Evolutionary conservation across 2,888 invertebrate species (phyloP).

Genomic region (Himalopsyche kuldschensis): DNA sequence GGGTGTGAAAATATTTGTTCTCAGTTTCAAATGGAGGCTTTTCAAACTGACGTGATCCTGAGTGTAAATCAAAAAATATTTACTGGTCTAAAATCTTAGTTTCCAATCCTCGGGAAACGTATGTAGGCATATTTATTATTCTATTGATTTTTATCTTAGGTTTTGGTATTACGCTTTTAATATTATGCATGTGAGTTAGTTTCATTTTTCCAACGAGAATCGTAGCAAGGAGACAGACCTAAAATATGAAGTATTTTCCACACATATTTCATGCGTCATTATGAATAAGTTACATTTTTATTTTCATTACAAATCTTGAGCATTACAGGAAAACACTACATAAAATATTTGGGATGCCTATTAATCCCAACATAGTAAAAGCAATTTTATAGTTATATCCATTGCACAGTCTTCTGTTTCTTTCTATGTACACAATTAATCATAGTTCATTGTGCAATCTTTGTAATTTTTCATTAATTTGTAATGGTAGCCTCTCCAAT

Average conservation of each 20-base stretch:
- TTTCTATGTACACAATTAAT: not conserved
- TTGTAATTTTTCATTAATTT: slow-evolving; percentile 18
- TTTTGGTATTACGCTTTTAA: not conserved
- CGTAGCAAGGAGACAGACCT: too few relatives aligned
- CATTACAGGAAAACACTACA: not conserved
- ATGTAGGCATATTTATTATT: not conserved
- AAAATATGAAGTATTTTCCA: not conserved
- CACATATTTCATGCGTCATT: not conserved
- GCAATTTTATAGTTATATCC: not conserved
- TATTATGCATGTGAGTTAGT: not conserved
- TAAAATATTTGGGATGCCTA: not conserved
- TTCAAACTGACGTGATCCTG: not conserved
- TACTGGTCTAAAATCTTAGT: not conserved
- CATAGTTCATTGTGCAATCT: slow-evolving; percentile 8
- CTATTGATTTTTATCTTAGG: not conserved
- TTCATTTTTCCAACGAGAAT: not conserved
- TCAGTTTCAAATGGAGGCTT: not conserved
- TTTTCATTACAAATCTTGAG: not conserved
- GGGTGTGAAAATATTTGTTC: not conserved
- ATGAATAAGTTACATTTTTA: not conserved
- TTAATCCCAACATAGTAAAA: not conserved
- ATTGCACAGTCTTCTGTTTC: not conserved
- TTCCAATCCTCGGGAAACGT: not conserved
- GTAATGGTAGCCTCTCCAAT: slow-evolving; percentile 39
- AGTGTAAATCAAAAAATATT: not conserved